Evolutionary conservation across 1,140 invertebrate genomes (phyloP).

Genomic region (Diabrotica undecimpunctata): DNA sequence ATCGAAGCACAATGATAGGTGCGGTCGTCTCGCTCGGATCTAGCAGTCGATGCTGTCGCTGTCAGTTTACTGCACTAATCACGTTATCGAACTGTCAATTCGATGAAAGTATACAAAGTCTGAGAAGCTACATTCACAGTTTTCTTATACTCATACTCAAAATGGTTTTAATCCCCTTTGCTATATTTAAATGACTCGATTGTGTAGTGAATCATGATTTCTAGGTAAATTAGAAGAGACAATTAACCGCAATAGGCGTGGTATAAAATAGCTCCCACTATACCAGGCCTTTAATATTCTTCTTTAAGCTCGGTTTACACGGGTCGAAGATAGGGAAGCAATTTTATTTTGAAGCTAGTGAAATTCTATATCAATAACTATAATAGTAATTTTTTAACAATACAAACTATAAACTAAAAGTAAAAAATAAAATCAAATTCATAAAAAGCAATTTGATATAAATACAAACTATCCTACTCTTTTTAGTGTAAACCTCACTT

Average conservation of each 20-base stretch:
- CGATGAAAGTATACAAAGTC: not conserved
- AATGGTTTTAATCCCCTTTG: not conserved
- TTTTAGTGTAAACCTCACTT: no score
- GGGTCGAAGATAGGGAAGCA: no score
- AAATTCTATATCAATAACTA: no score
- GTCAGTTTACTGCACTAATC: not conserved
- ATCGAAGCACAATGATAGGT: constrained; percentile 10
- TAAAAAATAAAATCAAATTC: no score
- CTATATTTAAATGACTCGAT: not conserved
- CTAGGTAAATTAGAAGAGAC: not conserved
- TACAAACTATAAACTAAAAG: no score
- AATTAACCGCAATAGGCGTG: constrained; percentile 1
- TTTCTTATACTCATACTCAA: not conserved
- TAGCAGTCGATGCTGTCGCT: not conserved
- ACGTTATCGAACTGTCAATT: not conserved
- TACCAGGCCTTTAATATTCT: not conserved
- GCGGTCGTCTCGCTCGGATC: constrained; percentile 9
- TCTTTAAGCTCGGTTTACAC: no score
- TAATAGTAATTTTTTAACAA: no score
- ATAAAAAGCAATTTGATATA: no score
- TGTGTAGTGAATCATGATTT: not conserved
- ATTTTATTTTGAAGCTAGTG: no score
- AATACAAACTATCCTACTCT: no score
- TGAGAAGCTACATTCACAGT: no score
- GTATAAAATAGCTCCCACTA: not conserved